A percentile compares a stretch with the other conserved stretches of the same genome.
Evolutionary conservation across 2,113 vertebrate genomes (phyloP).

Genomic region (Bubo blakistoni): DNA sequence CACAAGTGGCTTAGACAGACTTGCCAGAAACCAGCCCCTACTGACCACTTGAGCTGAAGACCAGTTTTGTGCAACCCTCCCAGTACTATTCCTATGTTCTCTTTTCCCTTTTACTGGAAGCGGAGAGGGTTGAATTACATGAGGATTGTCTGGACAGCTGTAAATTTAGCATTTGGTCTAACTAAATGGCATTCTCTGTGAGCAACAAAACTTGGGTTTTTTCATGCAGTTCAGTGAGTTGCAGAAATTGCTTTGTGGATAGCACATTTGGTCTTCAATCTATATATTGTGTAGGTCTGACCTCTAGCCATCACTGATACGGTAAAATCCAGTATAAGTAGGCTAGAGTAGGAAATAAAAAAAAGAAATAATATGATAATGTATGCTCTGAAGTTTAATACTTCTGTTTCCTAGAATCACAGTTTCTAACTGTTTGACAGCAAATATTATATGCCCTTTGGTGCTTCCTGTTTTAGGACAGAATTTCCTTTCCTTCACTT

Average conservation of each 20-base stretch:
- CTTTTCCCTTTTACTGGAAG: conserved; percentile 41
- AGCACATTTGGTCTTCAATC: neutral
- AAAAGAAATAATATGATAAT: neutral
- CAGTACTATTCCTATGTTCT: neutral
- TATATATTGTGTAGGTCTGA: neutral
- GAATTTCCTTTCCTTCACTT: neutral
- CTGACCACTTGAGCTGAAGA: neutral
- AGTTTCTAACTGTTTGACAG: neutral
- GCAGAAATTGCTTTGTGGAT: neutral
- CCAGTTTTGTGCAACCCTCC: neutral
- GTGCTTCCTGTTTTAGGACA: neutral
- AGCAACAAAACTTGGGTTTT: neutral
- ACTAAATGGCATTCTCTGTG: neutral
- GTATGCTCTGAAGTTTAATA: neutral
- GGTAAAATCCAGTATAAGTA: neutral
- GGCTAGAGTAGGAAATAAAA: neutral
- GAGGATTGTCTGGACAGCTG: neutral
- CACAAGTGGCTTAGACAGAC: neutral
- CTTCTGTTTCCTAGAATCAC: neutral
- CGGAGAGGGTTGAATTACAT: neutral
- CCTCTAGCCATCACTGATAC: neutral
- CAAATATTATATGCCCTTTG: neutral
- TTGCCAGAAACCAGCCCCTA: neutral
- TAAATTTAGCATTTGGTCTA: neutral
- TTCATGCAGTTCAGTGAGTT: neutral